Evolutionary conservation across 2,888 invertebrate species (phyloP).

Genomic region (Leucania comma): DNA sequence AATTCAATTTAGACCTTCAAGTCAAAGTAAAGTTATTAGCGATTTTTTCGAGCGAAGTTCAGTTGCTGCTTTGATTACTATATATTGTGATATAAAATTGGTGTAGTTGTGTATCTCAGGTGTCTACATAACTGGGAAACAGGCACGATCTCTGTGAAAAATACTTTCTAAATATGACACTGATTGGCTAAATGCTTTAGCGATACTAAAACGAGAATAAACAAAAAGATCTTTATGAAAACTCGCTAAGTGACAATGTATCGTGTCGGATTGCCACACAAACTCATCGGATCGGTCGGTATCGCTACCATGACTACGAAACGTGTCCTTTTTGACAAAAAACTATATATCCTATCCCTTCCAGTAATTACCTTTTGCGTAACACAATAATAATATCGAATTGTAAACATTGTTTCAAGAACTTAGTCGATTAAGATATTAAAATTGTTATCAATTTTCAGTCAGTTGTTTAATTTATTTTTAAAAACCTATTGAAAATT

Average conservation of each 20-base stretch:
- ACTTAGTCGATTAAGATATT: conserved; percentile 46
- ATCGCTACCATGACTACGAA: conserved; percentile 21
- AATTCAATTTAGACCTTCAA: too few species aligned
- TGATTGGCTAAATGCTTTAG: too few species aligned
- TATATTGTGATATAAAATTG: too few species aligned
- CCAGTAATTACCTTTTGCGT: conserved; percentile 10
- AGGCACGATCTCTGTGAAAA: too few species aligned
- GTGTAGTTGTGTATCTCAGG: too few species aligned
- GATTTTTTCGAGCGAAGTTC: too few species aligned
- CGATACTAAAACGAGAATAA: too few species aligned
- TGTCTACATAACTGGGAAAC: too few species aligned
- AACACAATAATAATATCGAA: conserved; percentile 16
- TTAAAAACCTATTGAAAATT: not conserved
- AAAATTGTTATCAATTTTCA: conserved; percentile 53
- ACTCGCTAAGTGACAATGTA: not conserved
- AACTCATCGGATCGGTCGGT: conserved; percentile 14
- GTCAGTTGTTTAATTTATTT: conserved; percentile 31
- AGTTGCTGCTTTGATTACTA: too few species aligned
- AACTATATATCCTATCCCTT: not conserved
- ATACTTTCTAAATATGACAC: too few species aligned
- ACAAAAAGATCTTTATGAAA: too few species aligned
- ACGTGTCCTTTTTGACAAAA: conserved; percentile 7
- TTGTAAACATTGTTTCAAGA: conserved; percentile 47
- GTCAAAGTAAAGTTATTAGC: too few species aligned
- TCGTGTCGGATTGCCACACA: conserved; percentile 24